A percentile compares a stretch with the other conserved stretches of the same genome.
These are phyloP conservation scores for Zaprionus nigranus DNA, from an alignment of 1,140 invertebrate genomes.

Conservation along the genomic window DNA sequence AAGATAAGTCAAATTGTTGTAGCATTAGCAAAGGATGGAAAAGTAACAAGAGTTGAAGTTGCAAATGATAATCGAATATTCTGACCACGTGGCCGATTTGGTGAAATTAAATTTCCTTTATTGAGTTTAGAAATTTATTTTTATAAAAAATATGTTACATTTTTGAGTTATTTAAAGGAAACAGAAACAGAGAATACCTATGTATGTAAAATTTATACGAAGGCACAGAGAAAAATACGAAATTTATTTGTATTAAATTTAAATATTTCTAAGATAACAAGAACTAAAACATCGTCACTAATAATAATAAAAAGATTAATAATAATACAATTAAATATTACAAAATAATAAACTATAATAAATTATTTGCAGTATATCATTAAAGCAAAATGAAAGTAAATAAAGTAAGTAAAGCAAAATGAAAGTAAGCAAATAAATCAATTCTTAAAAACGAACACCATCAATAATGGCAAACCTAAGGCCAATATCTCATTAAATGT, in stretches of 20 bases:
- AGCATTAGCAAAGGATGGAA: background rate
- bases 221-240: no score
- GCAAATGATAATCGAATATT: background rate
- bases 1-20: slow-evolving; percentile 10
- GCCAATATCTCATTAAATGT: background rate
- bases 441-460: background rate
- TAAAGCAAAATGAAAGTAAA: background rate
- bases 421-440: background rate
- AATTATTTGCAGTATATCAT: background rate
- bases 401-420: background rate
- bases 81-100: background rate
- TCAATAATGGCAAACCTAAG: background rate
- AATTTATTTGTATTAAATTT: no score
- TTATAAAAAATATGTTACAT: background rate
- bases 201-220: no score
- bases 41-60: background rate
- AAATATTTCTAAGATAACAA: no score
- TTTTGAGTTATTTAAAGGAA: background rate
- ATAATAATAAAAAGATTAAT: no score
- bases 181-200: no score
- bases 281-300: no score
- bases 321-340: no score
- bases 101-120: background rate
- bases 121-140: background rate
- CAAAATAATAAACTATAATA: background rate